phyloP scores from a whole-genome alignment of 2,113 vertebrate species.

The Tichodroma muraria region DNA sequence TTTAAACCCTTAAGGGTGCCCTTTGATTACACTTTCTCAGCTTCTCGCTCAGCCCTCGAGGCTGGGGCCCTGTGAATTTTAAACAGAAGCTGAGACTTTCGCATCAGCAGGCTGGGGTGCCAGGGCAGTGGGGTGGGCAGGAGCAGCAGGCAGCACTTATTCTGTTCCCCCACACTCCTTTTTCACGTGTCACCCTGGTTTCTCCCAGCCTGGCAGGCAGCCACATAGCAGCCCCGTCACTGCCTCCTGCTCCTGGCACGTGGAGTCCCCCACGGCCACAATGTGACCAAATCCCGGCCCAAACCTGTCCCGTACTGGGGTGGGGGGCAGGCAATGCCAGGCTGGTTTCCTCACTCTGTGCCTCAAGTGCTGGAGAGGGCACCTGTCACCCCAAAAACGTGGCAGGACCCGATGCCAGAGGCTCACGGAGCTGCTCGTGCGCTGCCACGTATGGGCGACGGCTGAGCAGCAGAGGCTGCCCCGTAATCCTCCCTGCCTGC shows the following conservation, averaged over 20 bases:
- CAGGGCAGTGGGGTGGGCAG: not conserved
- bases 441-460: not conserved
- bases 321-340: not conserved
- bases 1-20: slow-evolving; percentile 24
- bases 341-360: not conserved
- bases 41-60: not conserved
- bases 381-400: accelerated
- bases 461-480: not conserved
- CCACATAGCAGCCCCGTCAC: not conserved
- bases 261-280: accelerated
- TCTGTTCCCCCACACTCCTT: not conserved
- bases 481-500: not conserved
- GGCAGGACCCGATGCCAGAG: accelerated
- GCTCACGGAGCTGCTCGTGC: accelerated
- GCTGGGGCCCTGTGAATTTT: not conserved
- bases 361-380: not conserved
- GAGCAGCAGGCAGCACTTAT: not conserved
- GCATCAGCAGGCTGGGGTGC: not conserved
- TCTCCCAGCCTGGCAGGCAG: not conserved
- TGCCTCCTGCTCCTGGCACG: not conserved
- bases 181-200: not conserved
- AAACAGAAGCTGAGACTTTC: slow-evolving; percentile 15
- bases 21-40: slow-evolving; percentile 24
- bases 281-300: not conserved
- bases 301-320: accelerated